A percentile compares a stretch with the other conserved stretches of the same genome.
These are phyloP conservation scores for Talpa occidentalis DNA, from an alignment of 2,113 vertebrate species.

Conservation along the genomic window DNA sequence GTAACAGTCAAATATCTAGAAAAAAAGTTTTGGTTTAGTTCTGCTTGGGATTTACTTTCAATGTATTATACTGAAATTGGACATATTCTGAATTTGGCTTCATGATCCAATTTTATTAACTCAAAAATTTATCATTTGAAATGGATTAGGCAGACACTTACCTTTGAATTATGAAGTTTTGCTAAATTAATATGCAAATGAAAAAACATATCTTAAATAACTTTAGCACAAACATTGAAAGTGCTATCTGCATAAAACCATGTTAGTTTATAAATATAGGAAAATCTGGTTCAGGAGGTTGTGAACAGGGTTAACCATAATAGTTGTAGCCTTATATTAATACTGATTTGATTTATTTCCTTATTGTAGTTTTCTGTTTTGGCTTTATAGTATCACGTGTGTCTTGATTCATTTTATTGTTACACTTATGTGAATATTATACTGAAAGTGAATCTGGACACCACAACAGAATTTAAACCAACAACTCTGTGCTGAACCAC, in stretches of 20 bases:
- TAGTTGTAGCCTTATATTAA: neutral
- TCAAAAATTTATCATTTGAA: slow-evolving; percentile 22
- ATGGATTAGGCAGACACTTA: neutral
- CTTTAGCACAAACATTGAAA: slow-evolving; percentile 33
- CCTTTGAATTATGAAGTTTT: neutral
- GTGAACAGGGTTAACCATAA: neutral
- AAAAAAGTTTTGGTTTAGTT: slow-evolving; percentile 31
- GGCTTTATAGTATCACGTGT: neutral
- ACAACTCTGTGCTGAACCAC: neutral
- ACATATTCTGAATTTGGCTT: slow-evolving; percentile 18
- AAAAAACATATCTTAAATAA: neutral
- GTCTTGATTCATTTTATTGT: neutral
- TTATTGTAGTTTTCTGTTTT: neutral
- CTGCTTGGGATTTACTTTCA: neutral
- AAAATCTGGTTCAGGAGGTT: neutral
- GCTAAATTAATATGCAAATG: neutral
- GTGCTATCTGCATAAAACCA: neutral
- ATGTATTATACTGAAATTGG: neutral
- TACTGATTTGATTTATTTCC: neutral
- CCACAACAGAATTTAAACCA: neutral
- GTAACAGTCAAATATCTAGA: neutral
- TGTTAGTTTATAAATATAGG: neutral
- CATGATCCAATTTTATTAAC: slow-evolving; percentile 22
- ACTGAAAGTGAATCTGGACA: neutral
- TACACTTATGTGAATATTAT: neutral